Percentiles rank a stretch among this genome's conserved stretches.
Evolutionary conservation across 2,113 vertebrate species (phyloP).

Genomic region (Phasianus colchicus): DNA sequence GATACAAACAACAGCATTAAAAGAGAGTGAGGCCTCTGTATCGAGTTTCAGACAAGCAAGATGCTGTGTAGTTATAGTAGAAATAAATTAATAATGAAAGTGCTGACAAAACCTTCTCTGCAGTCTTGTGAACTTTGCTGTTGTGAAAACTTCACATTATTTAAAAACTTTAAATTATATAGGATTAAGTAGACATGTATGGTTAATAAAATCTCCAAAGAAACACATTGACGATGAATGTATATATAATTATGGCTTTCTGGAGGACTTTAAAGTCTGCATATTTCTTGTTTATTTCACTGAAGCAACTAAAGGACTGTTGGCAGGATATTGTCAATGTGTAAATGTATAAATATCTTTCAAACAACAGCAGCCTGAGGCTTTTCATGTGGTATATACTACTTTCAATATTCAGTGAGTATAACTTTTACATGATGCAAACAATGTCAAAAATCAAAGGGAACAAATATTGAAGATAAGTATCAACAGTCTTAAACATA

Average conservation of each 20-base stretch:
- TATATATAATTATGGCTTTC: constrained; percentile 68
- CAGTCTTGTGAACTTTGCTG: constrained; percentile 33
- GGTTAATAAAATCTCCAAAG: constrained; percentile 63
- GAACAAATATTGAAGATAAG: background rate
- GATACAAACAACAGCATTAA: background rate
- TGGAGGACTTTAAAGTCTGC: constrained; percentile 61
- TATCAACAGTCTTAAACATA: background rate
- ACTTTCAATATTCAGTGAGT: constrained; percentile 22
- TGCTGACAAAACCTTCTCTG: constrained; percentile 48
- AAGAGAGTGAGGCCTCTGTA: background rate
- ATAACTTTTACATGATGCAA: constrained; percentile 63
- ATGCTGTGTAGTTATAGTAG: constrained; percentile 11
- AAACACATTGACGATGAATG: constrained; percentile 61
- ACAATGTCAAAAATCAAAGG: constrained; percentile 32
- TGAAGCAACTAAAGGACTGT: constrained; percentile 45
- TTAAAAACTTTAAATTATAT: no score
- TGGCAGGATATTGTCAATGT: constrained; percentile 41
- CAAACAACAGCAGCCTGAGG: constrained; percentile 45
- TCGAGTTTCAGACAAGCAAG: constrained; percentile 22
- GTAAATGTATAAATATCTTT: constrained; percentile 63
- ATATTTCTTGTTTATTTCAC: constrained; percentile 68
- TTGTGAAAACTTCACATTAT: constrained; percentile 55
- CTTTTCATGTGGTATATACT: constrained; percentile 53
- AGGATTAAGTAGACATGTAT: constrained; percentile 46
- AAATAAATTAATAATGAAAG: constrained; percentile 61